phyloP scores from a whole-genome alignment of 2,888 invertebrate species.

The Latrodectus hesperus region DNA sequence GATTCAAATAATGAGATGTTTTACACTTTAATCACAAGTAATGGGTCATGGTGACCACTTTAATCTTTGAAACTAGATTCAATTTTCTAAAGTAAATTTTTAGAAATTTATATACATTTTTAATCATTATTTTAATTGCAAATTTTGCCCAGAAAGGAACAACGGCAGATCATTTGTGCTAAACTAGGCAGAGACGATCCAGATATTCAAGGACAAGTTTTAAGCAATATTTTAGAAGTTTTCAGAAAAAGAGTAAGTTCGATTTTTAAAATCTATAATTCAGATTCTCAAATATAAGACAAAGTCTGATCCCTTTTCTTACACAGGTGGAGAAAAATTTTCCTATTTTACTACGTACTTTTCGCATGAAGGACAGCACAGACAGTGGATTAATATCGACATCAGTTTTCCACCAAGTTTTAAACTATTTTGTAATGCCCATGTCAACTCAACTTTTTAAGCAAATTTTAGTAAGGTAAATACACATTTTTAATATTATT shows the following conservation, averaged over 20 bases:
- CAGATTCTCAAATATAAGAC: too few relatives aligned
- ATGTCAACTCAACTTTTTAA: slow-evolving; percentile 55
- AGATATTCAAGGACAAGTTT: slow-evolving; percentile 50
- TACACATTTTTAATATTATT: not conserved
- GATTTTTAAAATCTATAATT: not conserved
- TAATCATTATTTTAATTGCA: too few relatives aligned
- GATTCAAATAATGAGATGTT: too few relatives aligned
- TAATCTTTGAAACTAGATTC: too few relatives aligned
- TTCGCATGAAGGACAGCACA: slow-evolving; percentile 48
- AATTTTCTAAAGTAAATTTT: too few relatives aligned
- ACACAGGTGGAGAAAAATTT: slow-evolving; percentile 46
- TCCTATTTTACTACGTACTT: slow-evolving; percentile 36
- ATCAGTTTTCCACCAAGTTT: slow-evolving; percentile 53
- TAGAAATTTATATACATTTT: too few relatives aligned
- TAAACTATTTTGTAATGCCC: slow-evolving; percentile 64
- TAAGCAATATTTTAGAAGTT: slow-evolving; percentile 28
- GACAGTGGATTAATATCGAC: slow-evolving; percentile 24
- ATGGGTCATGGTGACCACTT: too few relatives aligned
- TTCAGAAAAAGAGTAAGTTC: slow-evolving; percentile 46
- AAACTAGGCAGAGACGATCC: slow-evolving; percentile 65
- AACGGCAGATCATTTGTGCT: slow-evolving; percentile 30
- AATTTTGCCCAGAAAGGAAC: slow-evolving; percentile 28
- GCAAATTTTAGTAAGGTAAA: slow-evolving; percentile 46
- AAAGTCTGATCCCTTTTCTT: not conserved
- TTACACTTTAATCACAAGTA: too few relatives aligned